Percentiles rank a stretch among this genome's conserved stretches.
phyloP scores from a whole-genome alignment of 2,113 vertebrate species.

The Hepsetus odoe region DNA sequence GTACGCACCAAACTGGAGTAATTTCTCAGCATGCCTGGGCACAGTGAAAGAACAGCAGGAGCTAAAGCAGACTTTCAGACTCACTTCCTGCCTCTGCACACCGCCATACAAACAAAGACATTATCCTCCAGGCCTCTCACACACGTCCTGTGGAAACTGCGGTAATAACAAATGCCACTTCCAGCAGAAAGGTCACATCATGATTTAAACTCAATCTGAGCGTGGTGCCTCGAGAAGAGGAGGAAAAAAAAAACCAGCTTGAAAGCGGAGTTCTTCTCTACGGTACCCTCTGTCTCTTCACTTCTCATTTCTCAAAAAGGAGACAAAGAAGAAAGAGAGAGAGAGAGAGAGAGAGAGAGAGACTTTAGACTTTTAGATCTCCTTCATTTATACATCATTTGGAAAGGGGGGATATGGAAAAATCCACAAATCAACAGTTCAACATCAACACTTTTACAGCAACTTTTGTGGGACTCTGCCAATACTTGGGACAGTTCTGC shows the following conservation, averaged over 20 bases:
- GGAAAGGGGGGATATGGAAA: no score
- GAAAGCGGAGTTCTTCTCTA: background rate
- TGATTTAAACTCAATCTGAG: conserved; percentile 11
- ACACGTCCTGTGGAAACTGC: conserved; percentile 5
- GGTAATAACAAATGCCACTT: conserved; percentile 10
- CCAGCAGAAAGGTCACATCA: conserved; percentile 27
- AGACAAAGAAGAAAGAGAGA: background rate
- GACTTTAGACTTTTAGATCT: no score
- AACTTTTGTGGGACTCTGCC: no score
- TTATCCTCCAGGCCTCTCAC: conserved; percentile 9
- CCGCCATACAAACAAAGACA: conserved; percentile 31
- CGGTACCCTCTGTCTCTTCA: background rate
- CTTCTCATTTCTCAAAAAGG: background rate
- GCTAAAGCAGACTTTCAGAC: background rate
- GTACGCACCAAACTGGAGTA: background rate
- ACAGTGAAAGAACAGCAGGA: background rate
- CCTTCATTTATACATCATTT: no score
- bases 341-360: background rate
- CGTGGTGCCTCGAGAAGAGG: background rate
- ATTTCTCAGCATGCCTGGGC: conserved; percentile 3
- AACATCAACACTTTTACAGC: no score
- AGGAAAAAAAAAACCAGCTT: no score
- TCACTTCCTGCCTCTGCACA: conserved; percentile 9
- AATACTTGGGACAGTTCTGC: no score
- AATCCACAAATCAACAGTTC: no score